Conservation (phyloP, 2,888 invertebrate species). For the Barypeithes pellucidus region DNA sequence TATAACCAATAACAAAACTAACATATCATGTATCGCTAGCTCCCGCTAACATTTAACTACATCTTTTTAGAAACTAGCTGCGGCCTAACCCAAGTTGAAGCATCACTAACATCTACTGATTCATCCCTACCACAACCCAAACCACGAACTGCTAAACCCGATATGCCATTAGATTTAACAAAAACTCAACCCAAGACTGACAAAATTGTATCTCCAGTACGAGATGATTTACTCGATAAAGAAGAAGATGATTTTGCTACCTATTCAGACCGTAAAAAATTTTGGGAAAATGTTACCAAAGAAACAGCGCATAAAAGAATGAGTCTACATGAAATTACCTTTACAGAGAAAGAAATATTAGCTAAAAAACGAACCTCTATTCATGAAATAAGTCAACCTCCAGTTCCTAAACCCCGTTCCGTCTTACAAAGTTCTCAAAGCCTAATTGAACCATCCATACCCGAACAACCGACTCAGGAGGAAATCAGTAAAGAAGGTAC, state of each 20-base stretch:
- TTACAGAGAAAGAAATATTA: conserved; percentile 59
- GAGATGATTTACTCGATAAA: conserved; percentile 64
- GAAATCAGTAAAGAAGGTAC: conserved; percentile 44
- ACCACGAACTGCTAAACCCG: conserved; percentile 68
- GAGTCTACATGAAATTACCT: conserved; percentile 63
- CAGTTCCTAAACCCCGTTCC: conserved; percentile 70
- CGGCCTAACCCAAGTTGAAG: conserved; percentile 66
- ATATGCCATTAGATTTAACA: conserved; percentile 59
- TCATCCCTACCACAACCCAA: conserved; percentile 71
- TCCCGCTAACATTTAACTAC: conserved; percentile 69
- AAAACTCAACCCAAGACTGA: conserved; percentile 56
- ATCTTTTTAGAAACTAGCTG: conserved; percentile 70
- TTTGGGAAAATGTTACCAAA: conserved; percentile 71
- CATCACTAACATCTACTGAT: conserved; percentile 65
- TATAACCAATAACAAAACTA: conserved; percentile 41
- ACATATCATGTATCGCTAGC: conserved; percentile 64
- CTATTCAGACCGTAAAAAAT: conserved; percentile 72
- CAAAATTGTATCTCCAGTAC: conserved; percentile 64
- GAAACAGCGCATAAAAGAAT: conserved; percentile 64
- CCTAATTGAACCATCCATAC: conserved; percentile 58
- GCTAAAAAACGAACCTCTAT: conserved; percentile 65
- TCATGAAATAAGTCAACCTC: conserved; percentile 66
- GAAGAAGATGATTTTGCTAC: conserved; percentile 65
- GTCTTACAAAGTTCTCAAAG: conserved; percentile 61
- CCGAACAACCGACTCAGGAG: conserved; percentile 40